These are phyloP conservation scores for Ericerus pela DNA, from an alignment of 1,140 invertebrate genomes.

Conservation along the genomic window DNA sequence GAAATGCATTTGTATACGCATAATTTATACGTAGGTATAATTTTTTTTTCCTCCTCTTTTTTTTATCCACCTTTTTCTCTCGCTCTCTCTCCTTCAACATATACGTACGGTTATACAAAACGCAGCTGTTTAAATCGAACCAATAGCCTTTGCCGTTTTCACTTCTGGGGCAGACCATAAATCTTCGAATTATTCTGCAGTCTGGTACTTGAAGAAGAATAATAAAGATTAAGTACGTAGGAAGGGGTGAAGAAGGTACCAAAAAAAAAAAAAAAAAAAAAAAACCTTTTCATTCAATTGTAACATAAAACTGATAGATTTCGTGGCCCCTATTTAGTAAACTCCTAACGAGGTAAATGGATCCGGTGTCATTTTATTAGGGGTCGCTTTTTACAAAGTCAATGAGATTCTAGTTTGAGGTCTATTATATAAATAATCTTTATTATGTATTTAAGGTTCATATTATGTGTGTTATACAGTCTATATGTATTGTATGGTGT, in stretches of 20 bases:
- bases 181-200: conserved; percentile 1
- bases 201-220: background rate
- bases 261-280: background rate
- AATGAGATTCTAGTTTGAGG: no score
- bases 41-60: no score
- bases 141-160: background rate
- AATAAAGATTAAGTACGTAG: background rate
- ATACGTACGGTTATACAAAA: background rate
- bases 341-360: background rate
- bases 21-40: no score
- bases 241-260: background rate
- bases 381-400: no score
- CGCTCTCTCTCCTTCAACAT: no score
- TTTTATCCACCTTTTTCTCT: no score
- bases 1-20: no score
- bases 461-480: no score
- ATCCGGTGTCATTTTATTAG: no score
- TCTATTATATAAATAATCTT: no score
- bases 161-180: background rate
- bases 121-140: conserved; percentile 3
- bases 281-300: background rate
- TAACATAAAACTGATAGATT: background rate
- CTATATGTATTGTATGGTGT: no score
- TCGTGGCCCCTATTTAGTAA: background rate
- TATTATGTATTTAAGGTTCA: no score